Base-by-base conservation (phyloP, 2,888 invertebrate species). In the Leucophenga maculata region DNA sequence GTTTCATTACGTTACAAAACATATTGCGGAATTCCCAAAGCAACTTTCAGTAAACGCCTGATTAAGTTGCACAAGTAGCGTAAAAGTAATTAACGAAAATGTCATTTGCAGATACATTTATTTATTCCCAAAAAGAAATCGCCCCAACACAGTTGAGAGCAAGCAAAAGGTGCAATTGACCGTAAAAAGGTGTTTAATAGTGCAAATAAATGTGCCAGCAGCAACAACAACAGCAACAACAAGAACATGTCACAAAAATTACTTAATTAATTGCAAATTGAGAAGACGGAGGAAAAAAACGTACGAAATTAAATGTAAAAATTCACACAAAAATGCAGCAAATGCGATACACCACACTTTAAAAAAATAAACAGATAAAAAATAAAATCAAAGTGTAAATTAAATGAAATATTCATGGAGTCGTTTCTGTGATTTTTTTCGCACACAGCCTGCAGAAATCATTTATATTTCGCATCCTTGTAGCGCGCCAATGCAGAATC, bases 361-460 rank as follows among this genome's bases (percentile, higher is more conserved):
- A 54, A 18, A 50, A 18, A 50, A 50, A 50, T 13, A 50, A 50
- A n/a, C 3, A 46, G 3, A 46, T 14, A n/a, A n/a, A 31, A 22
- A n/a, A 31, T n/a, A 57, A 57, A 60, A 68, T 54, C 59, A 72
- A 76, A 79, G 83, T 85, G 85, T 80, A 84, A 85, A 85, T 81
- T 84, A 82, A 81, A 85, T 82, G 82, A 85, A 84, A 83, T 83
- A 85, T 83, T 83, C 80, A 85, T 84, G 82, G 78, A 77, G 75
- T 26, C 77, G 83, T 82, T 80, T 78, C 26, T 78, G 71, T 72
- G 68, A 70, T 64, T 44, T 18, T 16, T 67, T 54, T 65, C 50
- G 39, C 54, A 59, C 11, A 65, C 68, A 62, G n/a, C 50, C 62
- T 32, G 32, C 22, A 62, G 50, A 50, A 39, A 39, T 39, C 39